Evolutionary conservation across 1,140 invertebrate species (phyloP), one percentile per base, ranked within the genome.

Genomic region (Caenorhabditis latens): DNA sequence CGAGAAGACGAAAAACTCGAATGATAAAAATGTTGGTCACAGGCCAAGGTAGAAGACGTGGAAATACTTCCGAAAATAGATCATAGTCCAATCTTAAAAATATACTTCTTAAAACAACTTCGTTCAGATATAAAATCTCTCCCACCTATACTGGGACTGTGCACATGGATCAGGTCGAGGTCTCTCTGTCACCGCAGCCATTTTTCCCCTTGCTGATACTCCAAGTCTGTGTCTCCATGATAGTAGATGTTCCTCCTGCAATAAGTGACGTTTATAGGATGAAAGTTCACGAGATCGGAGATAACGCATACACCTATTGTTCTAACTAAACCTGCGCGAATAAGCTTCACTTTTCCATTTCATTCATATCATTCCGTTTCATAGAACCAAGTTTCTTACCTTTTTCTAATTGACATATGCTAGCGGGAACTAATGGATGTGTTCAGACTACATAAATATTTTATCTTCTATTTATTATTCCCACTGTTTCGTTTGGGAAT

Each of bases 11-110:
- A 83, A 92, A 98, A 89, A 96, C 94, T 91, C 96, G 95, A 50
- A 96, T 95, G 48, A 96, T 95, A 61, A 97, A 94, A 40, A 94
- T 94, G 90, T 97, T 95, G 0, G 95, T 95, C 87, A 95, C 95
- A 8, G 95, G 95, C 97, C 97, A 98, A 0, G 96, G 96, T 11
- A 96, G 96, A 4, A 98, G 93, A 0, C 95, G 95, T 5, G 95
- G 94, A 92, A 97, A 97, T 84, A 98, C 94, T 53, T 95, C 95
- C 89, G 95, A 95, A 93, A 98, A 98, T 89, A 97, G 95, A 84
- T 97, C 95, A 93, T 95, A 98, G 93, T 98, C 96, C 9, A 98
- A 93, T 93, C 95, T 95, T 90, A 67, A 85, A 14, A 43, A 13
- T 43, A 55, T 57, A 21, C 19, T 8, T 32, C 9, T 21, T n/a